Evolutionary conservation across 1,140 invertebrate genomes (phyloP), one percentile per base, ranked within the genome.

Genomic region (Reticulitermes speratus): DNA sequence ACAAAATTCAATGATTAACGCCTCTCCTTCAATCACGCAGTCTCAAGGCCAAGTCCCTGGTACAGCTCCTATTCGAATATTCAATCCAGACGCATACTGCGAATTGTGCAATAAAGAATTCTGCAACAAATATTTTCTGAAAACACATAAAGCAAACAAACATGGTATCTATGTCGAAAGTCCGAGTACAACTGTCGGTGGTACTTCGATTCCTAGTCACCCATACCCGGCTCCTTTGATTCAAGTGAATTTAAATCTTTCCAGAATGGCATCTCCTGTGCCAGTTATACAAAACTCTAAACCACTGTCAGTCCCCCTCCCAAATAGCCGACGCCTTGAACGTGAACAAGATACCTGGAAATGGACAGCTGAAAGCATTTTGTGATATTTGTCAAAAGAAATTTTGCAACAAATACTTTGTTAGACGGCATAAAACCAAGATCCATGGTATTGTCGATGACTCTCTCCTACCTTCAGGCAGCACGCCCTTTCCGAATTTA

Each of bases 61-160:
- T 92, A n/a, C 92, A 94, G 86, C 95, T 23, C 95, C 95, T 19
- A 91, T 96, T 69, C 92, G 96, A 88, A 98, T 98, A 88, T 98
- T 98, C 89, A 98, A 99, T 91, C 96, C 95, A 44, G 98, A 98
- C 91, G 98, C 98, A 9, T 99, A 98, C 90, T 99, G 98, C 91
- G 96, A 97, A 89, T 93, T 98, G 75, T 99, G 99, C 92, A 99
- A 99, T 92, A 99, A 99, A 91, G 98, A 99, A 91, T 98, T 99
- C 90, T 99, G 99, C 93, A 99, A 99, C 93, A 99, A 99, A 91
- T 99, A 99, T 91, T 99, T 99, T 90, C 92, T 99, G 8, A 99
- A 99, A 91, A 99, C 98, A 45, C 97, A 98, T 92, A 97, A 97
- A 90, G 97, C 97, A 3, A 98, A 98, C 90, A 98, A 98, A 89